These are phyloP conservation scores for Oryzaephilus surinamensis DNA, from an alignment of 1,140 invertebrate species.

Conservation along the genomic window DNA sequence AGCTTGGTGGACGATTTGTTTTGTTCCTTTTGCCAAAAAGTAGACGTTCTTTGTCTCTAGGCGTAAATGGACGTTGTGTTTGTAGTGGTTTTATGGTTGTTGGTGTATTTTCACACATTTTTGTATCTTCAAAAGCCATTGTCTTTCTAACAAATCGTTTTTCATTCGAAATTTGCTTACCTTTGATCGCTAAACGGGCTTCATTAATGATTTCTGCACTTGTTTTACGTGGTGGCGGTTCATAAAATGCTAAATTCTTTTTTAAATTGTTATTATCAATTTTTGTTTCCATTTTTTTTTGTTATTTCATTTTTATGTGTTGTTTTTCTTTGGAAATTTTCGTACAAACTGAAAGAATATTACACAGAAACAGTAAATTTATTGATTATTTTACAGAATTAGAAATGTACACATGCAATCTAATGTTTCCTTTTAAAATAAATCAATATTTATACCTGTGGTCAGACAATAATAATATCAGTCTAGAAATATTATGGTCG, in stretches of 20 bases:
- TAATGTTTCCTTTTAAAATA: neutral
- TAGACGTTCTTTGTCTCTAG: slow-evolving; percentile 59
- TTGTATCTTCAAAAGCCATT: slow-evolving; percentile 25
- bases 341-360: slow-evolving; percentile 9
- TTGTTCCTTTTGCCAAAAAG: slow-evolving; percentile 49
- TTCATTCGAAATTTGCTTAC: slow-evolving; percentile 15
- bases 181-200: slow-evolving; percentile 49
- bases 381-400: slow-evolving; percentile 19
- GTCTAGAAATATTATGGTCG: no score
- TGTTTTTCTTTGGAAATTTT: slow-evolving; percentile 6
- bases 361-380: no score
- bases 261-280: slow-evolving; percentile 21
- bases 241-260: slow-evolving; percentile 24
- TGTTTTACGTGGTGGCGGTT: slow-evolving; percentile 42
- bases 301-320: neutral
- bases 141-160: neutral
- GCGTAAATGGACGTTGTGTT: slow-evolving; percentile 70
- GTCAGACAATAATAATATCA: no score
- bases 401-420: slow-evolving; percentile 18
- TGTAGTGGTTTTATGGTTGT: slow-evolving; percentile 40
- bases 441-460: no score
- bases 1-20: slow-evolving; percentile 60
- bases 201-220: slow-evolving; percentile 70
- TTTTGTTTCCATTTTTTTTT: slow-evolving; percentile 16
- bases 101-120: slow-evolving; percentile 30